A percentile compares a stretch with the other conserved stretches of the same genome.
These are phyloP conservation scores for Pangasius djambal DNA, from an alignment of 2,797 vertebrate genomes.

Conservation along the genomic window DNA sequence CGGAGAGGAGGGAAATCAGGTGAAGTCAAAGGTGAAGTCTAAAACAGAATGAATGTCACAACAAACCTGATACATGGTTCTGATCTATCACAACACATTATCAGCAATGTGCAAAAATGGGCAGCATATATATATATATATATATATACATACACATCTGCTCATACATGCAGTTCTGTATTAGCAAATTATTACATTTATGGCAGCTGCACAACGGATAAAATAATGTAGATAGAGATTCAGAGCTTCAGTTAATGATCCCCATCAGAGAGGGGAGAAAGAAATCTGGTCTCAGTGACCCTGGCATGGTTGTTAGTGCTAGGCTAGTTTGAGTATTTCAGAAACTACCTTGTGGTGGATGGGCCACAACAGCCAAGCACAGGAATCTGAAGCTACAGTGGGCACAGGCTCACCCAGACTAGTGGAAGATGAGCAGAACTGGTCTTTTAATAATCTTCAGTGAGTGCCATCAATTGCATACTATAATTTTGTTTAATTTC, in stretches of 20 bases:
- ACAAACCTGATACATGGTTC: too few relatives aligned
- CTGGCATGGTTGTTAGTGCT: not conserved
- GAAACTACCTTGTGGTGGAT: not conserved
- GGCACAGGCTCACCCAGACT: not conserved
- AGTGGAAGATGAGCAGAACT: not conserved
- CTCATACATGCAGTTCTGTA: too few relatives aligned
- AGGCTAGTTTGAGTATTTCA: not conserved
- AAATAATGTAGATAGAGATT: not conserved
- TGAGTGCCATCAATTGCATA: not conserved
- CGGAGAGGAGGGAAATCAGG: slow-evolving; percentile 28
- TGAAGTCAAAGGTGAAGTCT: slow-evolving; percentile 8
- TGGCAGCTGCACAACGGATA: not conserved
- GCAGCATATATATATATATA: too few relatives aligned
- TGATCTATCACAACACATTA: too few relatives aligned
- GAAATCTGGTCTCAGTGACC: not conserved
- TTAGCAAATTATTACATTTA: not conserved
- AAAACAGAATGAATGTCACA: too few relatives aligned
- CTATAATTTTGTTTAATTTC: not conserved
- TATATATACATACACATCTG: too few relatives aligned
- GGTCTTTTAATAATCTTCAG: not conserved
- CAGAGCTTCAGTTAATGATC: not conserved
- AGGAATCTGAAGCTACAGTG: not conserved
- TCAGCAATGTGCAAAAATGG: too few relatives aligned
- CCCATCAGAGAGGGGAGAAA: not conserved
- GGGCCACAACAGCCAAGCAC: not conserved